Conservation (phyloP, 1,140 invertebrate species). For the Eueides isabella region DNA sequence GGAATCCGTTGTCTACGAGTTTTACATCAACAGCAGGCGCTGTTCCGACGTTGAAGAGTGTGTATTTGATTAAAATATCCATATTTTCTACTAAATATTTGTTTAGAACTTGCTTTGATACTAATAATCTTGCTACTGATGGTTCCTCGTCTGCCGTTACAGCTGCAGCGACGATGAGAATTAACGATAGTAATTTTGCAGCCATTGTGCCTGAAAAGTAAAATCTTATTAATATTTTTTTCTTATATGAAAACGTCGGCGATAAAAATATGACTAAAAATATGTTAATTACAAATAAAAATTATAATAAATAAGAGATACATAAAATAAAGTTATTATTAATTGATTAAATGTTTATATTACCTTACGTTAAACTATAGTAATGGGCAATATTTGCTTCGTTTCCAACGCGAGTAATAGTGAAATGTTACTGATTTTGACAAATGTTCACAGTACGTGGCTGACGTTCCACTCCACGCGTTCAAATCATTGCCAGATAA, state of each 20-base stretch:
- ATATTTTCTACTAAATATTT: slow-evolving; percentile 99
- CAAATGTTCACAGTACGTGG: slow-evolving; percentile 66
- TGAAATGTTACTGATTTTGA: slow-evolving; percentile 55
- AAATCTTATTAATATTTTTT: slow-evolving; percentile 12
- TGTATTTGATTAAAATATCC: slow-evolving; percentile 97
- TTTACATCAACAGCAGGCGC: slow-evolving; percentile 94
- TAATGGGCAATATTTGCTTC: slow-evolving; percentile 23
- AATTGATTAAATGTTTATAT: slow-evolving; percentile 17
- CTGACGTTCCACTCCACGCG: slow-evolving; percentile 81
- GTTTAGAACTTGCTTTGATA: slow-evolving; percentile 96
- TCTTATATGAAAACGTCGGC: not conserved
- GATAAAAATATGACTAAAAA: slow-evolving; percentile 46
- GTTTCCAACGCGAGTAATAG: slow-evolving; percentile 29
- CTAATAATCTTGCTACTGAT: slow-evolving; percentile 87
- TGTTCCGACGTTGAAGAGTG: slow-evolving; percentile 92
- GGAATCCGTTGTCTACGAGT: slow-evolving; percentile 94
- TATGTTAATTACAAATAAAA: slow-evolving; percentile 20
- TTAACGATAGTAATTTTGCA: slow-evolving; percentile 63
- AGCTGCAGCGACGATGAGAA: slow-evolving; percentile 70
- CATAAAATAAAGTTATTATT: slow-evolving; percentile 6
- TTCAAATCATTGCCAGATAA: slow-evolving; percentile 58
- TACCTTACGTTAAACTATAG: slow-evolving; percentile 44
- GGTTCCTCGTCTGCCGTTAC: slow-evolving; percentile 85
- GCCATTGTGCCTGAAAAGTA: slow-evolving; percentile 73
- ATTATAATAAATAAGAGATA: slow-evolving; percentile 14